Base-by-base conservation (phyloP, 2,888 invertebrate species). In the Nomada flava region DNA sequence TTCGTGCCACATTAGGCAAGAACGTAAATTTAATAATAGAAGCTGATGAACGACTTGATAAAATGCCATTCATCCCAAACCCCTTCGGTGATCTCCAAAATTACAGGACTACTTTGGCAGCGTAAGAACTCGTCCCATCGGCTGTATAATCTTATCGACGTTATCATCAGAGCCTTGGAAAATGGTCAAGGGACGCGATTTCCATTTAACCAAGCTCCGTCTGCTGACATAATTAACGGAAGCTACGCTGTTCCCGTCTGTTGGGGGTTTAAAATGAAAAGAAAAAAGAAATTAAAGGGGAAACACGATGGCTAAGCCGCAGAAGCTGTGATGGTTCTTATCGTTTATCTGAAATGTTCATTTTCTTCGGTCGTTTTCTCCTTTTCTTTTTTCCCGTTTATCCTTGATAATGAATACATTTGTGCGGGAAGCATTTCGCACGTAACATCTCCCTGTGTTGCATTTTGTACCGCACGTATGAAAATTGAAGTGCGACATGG, bases 171-270 rank as follows among this genome's bases (percentile, higher is more conserved):
- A 83, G 73, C 68, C 78, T 76, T 76, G 74, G 79, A 68, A 67
- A 83, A 79, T 71, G 78, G 80, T 68, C 80, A 65, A 76, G 77
- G 78, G 82, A 80, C 65, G 72, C 77, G 79, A 86, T 87, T 88
- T 77, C 72, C 83, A 79, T 88, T 91, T 90, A 91, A 89, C 55
- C 86, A 81, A 85, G 80, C 84, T 79, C 71, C 86, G 88, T 82
- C 74, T 77, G 81, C 82, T 82, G 81, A 86, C 88, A 89, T 91
- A 91, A 92, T 92, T 91, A 92, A 91, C 90, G 89, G 86, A 89
- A 89, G 86, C 79, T 70, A 42, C 79, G 59, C 50, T 76, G 70
- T 79, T 76, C 76, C 67, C 44, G 59, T 64, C 63, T 42, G 50
- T 47, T 59, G 59, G 80, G 36, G 67, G 70, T 68, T 71, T 69